Base-by-base conservation (phyloP, 1,140 invertebrate species). In the Eriosoma lanigerum region DNA sequence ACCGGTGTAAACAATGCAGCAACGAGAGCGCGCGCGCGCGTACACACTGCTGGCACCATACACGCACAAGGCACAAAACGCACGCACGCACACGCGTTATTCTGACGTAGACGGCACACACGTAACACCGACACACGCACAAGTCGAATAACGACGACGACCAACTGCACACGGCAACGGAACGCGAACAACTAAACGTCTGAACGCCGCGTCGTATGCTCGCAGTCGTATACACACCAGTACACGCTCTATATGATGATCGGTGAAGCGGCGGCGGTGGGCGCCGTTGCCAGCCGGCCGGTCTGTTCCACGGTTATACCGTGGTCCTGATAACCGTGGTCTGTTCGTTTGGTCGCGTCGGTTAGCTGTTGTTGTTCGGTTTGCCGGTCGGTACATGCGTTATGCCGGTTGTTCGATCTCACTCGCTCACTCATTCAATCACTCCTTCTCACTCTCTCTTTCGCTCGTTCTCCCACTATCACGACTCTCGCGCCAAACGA, bases 271-370 rank as follows among this genome's bases (percentile, higher is more conserved):
- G 62, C 17, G 66, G 21, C 24, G 44, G 21, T 44, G 68, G 21
- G 44, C 46, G 44, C 68, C 68, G 68, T 62, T 62, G 60, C 60
- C 60, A 62, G 60, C 58, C 60, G 60, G 60, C 48, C 66, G 44
- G n/a, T 70, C 46, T 70, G 66, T 70, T 19, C 68, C 38, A 24
- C 32, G 46, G 13, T 48, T 26, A 46, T 21, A 44, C 19, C 15
- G 44, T 46, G 1, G 56, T 60, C 58, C 4, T n/a, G n/a, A n/a
- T n/a, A n/a, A n/a, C n/a, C n/a, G n/a, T n/a, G n/a, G n/a, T n/a
- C n/a, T n/a, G n/a, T n/a, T n/a, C n/a, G n/a, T n/a, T n/a, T 60
- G 12, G 32, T 38, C 62, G 62, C 29, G 29, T 17, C 62, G 60
- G 19, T 19, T 15, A 19, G 62, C 56, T 3, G 24, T 10, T 24